Evolutionary conservation across 2,797 vertebrate genomes (phyloP).

Genomic region (Diplodus puntazzo): DNA sequence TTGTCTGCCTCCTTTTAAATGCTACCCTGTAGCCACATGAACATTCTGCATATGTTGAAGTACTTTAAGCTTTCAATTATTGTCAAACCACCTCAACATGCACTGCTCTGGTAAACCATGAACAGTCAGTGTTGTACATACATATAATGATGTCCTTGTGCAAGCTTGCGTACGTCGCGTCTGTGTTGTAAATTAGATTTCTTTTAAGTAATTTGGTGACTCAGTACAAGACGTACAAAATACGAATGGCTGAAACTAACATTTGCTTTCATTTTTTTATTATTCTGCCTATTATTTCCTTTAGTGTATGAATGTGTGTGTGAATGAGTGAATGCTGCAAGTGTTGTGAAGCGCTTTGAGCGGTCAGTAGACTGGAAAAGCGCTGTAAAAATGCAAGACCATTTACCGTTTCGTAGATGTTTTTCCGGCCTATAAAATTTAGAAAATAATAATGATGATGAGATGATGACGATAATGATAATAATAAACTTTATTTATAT

Average conservation of each 20-base stretch:
- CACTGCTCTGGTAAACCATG: slow-evolving; percentile 25
- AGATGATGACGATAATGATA: too few relatives aligned
- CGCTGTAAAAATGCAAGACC: too few relatives aligned
- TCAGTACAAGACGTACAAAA: not conserved
- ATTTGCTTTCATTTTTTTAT: not conserved
- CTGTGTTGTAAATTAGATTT: not conserved
- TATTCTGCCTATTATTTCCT: not conserved
- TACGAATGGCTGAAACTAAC: not conserved
- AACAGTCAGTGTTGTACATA: slow-evolving; percentile 22
- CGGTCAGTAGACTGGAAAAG: too few relatives aligned
- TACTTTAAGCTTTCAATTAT: slow-evolving; percentile 68
- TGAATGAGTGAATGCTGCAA: too few relatives aligned
- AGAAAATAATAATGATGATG: too few relatives aligned
- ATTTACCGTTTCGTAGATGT: too few relatives aligned
- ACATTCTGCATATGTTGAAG: slow-evolving; percentile 42
- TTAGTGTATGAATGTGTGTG: too few relatives aligned
- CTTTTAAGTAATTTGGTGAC: not conserved
- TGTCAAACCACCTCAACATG: slow-evolving; percentile 34
- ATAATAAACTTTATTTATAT: too few relatives aligned
- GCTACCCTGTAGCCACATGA: slow-evolving; percentile 67
- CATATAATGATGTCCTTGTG: slow-evolving; percentile 17
- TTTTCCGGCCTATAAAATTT: too few relatives aligned
- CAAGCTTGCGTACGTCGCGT: slow-evolving; percentile 1
- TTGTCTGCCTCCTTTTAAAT: slow-evolving; percentile 68
- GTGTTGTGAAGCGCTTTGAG: too few relatives aligned